These are phyloP conservation scores for Ranitomeya variabilis DNA, from an alignment of 2,113 vertebrate species.

Conservation along the genomic window DNA sequence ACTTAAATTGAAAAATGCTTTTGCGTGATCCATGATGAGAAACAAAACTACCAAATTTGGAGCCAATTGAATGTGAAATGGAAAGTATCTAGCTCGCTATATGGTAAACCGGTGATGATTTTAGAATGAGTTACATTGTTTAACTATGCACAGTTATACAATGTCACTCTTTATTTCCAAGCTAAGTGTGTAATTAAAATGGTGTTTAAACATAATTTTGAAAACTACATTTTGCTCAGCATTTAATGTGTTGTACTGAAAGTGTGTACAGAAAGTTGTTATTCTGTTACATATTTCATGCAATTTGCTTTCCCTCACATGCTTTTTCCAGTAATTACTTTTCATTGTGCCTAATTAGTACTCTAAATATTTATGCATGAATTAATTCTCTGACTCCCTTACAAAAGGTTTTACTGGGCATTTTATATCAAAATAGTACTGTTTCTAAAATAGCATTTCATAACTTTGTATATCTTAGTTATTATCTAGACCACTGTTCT, in stretches of 20 bases:
- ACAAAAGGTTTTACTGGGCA: conserved; percentile 25
- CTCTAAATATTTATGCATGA: conserved; percentile 54
- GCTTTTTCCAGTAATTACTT: conserved; percentile 43
- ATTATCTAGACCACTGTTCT: neutral
- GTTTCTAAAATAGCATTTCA: conserved; percentile 5
- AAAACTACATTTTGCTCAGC: conserved; percentile 26
- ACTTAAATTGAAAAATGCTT: neutral
- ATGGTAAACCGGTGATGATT: neutral
- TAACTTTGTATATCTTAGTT: neutral
- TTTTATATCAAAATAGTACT: conserved; percentile 22
- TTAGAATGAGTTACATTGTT: conserved; percentile 11
- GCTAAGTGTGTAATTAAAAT: conserved; percentile 46
- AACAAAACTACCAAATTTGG: neutral
- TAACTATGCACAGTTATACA: conserved; percentile 18
- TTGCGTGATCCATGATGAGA: neutral
- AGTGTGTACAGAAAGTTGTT: conserved; percentile 32
- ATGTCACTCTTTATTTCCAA: conserved; percentile 41
- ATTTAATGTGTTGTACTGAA: conserved; percentile 23
- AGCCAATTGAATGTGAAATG: neutral
- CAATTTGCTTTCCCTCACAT: conserved; percentile 41
- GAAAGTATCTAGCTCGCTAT: neutral
- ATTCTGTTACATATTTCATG: conserved; percentile 46
- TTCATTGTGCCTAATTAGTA: conserved; percentile 50
- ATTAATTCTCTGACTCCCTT: conserved; percentile 42
- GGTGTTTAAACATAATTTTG: conserved; percentile 41